Evolutionary conservation across 64 coral and sea anemone genomes (phyloP).

Genomic region (Porites australiensis): DNA sequence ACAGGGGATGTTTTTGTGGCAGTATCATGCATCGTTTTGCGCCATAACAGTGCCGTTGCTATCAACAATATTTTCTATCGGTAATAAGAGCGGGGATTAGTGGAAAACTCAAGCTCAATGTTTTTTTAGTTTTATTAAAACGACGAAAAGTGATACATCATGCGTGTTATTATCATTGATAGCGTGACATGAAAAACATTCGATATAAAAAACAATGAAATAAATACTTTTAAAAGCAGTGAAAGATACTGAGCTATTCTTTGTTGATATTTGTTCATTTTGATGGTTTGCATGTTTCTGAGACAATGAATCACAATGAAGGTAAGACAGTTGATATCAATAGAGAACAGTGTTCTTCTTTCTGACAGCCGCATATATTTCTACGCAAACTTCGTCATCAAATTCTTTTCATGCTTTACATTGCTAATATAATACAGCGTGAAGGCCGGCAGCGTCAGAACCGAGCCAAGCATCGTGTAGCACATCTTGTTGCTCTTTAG

Average conservation of each 20-base stretch:
- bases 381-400: neutral
- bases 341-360: neutral
- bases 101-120: no score
- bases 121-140: neutral
- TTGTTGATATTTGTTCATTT: neutral
- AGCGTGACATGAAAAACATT: neutral
- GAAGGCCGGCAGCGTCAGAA: neutral
- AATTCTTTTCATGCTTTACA: conserved; percentile 12
- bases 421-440: neutral
- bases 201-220: neutral
- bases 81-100: no score
- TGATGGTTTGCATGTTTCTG: neutral
- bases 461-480: neutral
- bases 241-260: neutral
- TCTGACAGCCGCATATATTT: neutral
- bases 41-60: neutral
- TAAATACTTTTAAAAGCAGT: neutral
- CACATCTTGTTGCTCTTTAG: neutral
- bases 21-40: no score
- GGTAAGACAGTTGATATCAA: neutral
- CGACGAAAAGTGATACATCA: neutral
- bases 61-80: no score
- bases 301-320: neutral
- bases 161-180: neutral
- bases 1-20: no score